Base-by-base conservation (phyloP, 2,888 invertebrate genomes). In the Tiphia femorata region DNA sequence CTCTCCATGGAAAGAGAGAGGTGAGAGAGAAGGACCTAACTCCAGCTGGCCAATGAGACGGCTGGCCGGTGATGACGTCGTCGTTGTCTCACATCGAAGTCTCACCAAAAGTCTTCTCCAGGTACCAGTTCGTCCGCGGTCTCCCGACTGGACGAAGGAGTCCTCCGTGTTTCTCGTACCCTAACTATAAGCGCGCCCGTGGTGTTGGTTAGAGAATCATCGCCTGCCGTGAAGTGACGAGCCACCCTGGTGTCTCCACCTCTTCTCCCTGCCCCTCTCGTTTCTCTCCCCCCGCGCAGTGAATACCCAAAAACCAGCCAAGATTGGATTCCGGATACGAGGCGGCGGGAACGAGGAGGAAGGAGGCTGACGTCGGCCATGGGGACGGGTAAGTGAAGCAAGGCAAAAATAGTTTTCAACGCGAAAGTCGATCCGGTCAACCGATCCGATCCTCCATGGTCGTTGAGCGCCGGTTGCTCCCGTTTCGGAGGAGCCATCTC, bases 321-420 rank as follows among this genome's bases (percentile, higher is more conserved):
- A 66, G 67, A 72, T 70, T 70, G 60, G 67, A 62, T 52, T 59
- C 63, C 54, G 76, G 70, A 76, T 70, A 73, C 58, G 30, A n/a
- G 33, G 47, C 55, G 64, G 67, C 64, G 58, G 71, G 64, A 73
- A 73, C 65, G 70, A 62, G 73, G 70, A 65, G 68, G 73, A 72
- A 71, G 76, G 67, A 72, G 77, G 79, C 76, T 77, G 77, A 65
- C 67, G 61, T 69, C 77, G 75, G 77, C 79, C 78, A 80, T 79
- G 79, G 79, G 78, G 75, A 79, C 79, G 77, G 81, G 81, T 81
- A 78, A 81, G 80, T n/a, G n/a, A n/a, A n/a, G n/a, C n/a, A n/a
- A n/a, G n/a, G n/a, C n/a, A n/a, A n/a, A n/a, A n/a, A n/a, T n/a
- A n/a, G n/a, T n/a, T 80, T 47, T 53, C 16, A 25, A 25, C 42